Percentiles rank a stretch among this genome's conserved stretches.
Evolutionary conservation across 2,797 vertebrate genomes (phyloP).

Genomic region (Pteropus rufus): DNA sequence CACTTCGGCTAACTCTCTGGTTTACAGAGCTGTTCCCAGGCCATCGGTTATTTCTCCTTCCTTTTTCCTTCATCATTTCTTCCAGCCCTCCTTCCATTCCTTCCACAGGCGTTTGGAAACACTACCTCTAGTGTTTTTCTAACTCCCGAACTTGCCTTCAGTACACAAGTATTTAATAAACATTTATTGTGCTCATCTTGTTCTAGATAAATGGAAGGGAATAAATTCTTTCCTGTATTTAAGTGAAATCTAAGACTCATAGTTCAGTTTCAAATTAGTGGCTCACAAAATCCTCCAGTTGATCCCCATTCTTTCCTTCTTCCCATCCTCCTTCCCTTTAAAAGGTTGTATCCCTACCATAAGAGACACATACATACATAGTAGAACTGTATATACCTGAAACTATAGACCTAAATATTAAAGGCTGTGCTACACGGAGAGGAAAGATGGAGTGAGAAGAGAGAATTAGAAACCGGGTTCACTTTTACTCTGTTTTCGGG

Average conservation of each 20-base stretch:
- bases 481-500: neutral
- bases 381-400: neutral
- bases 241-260: neutral
- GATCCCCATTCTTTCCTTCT: neutral
- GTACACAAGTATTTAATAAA: neutral
- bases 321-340: neutral
- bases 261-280: neutral
- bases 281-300: neutral
- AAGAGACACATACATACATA: neutral
- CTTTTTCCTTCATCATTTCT: neutral
- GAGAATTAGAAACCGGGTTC: neutral
- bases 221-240: neutral
- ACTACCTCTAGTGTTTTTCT: neutral
- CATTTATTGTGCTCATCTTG: neutral
- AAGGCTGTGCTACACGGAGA: no score
- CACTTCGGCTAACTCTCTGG: neutral
- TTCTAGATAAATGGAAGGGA: neutral
- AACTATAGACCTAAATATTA: neutral
- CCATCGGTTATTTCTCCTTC: neutral
- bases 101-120: neutral
- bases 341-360: neutral
- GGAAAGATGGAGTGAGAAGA: neutral
- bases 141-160: neutral
- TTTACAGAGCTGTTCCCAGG: neutral
- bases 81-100: neutral